Evolutionary conservation across 1,140 invertebrate species (phyloP), one percentile per base, ranked within the genome.

Genomic region (Caenorhabditis elegans): DNA sequence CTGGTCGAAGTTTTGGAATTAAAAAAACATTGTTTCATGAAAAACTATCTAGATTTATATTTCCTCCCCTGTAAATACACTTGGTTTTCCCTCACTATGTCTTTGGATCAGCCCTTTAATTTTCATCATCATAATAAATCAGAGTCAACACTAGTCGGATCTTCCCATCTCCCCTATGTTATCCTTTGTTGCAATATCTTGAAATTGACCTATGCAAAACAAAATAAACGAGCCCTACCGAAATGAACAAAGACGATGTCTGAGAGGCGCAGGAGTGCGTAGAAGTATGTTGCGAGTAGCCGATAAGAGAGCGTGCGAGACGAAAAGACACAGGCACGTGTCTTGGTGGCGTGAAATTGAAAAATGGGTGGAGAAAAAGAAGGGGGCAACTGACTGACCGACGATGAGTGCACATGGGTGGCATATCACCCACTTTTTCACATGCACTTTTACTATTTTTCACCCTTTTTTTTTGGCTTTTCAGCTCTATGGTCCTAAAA

Each of bases 261-360:
- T 70, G 60, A 70, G 60, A 39, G 34, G n/a, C 19, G 28, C 19
- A 19, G 60, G 36, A 10, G 34, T 70, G 55, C 28, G 28, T 39
- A n/a, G 34, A 70, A 70, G 60, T 70, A 70, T 70, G 60, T 70
- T 70, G 60, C 60, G 60, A 70, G 60, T 70, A 70, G 60, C 60
- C 60, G 34, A 39, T 39, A 28, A 70, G 60, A 70, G 34, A 70
- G 60, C n/a, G n/a, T 70, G n/a, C 6, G n/a, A 39, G 60, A 70
- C 31, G 28, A 31, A 3, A 34, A 70, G 60, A 39, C 34, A 10
- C 60, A 36, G 60, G 28, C 5, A 28, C 22, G 39, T 39, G 10
- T 70, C 60, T 70, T 70, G 60, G 60, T 70, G 60, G 60, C 60
- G 60, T 70, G 60, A 70, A 70, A 70, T 70, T 70, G 60, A 70